Base-by-base conservation (phyloP, 1,140 invertebrate species). In the Artemia franciscana region DNA sequence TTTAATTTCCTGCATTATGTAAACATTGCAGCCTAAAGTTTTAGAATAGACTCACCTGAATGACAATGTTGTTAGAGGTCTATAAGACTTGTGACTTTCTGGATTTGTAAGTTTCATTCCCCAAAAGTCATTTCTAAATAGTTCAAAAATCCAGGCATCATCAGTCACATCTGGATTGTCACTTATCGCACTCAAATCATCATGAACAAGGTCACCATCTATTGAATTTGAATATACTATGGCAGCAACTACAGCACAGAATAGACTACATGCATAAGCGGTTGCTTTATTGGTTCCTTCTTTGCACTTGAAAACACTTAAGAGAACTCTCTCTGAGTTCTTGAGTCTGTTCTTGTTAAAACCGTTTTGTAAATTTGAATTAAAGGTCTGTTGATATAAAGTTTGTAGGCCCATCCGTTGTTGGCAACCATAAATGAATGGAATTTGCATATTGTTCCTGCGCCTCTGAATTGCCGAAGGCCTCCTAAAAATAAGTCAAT, bases 81-180 rank as follows among this genome's bases (percentile, higher is more conserved):
- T 75, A 71, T 88, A 89, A 24, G 84, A 87, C 74, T 89, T 88
- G 73, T 90, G 86, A 69, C 85, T 88, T 67, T 76, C 78, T 25
- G 82, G 75, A 72, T 89, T 85, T 12, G 80, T 77, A 85, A 93
- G 89, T 4, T 86, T 84, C 25, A 85, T 90, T 9, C 88, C 88
- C 89, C 88, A 93, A 70, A 91, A 93, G 71, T 93, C 89, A 73
- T 92, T 86, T 65, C 78, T 76, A 66, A 90, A 82, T 23, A 91
- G 74, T 61, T 80, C 78, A 30, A 71, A 70, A 60, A 86, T 68
- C 0, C 82, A 75, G 30, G 79, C 82, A 28, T 77, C 75, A 0
- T 82, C 85, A 24, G 83, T 75, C 15, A 92, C 84, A 71, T 93
- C 88, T 67, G 81, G 82, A 73, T 92, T 93, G 57, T 82, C 77